Base-by-base conservation (phyloP, 2,888 invertebrate genomes). In the Eupithecia dodoneata region DNA sequence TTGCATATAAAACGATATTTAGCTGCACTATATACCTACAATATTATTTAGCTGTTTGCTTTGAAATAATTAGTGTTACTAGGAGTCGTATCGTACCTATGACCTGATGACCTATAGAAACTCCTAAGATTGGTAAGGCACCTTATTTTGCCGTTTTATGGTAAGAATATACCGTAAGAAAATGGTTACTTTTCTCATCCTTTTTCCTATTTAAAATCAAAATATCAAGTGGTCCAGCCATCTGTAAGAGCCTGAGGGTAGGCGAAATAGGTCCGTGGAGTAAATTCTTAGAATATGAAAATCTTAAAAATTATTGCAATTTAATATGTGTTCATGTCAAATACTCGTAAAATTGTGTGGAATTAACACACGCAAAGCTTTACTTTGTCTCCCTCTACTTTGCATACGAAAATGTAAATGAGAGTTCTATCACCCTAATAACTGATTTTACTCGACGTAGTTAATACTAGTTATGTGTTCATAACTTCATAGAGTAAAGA, bases 281-380 rank as follows among this genome's bases (percentile, higher is more conserved):
- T 55, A n/a, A 55, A 55, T 6, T 63, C 63, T 63, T 30, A 30
- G 66, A 45, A 42, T 66, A 13, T 15, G 3, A 66, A 7, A 42
- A 13, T 42, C 13, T 42, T 30, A 5, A 42, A 41, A 66, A 66
- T 42, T 66, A 66, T 66, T 42, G 42, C 15, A 42, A 7, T 15
- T 42, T 42, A 6, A 63, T 63, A 44, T 44, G 44, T 87, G 87
- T 86, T 83, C 88, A 86, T 88, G 88, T 80, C 82, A 83, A 83
- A 83, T 80, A 81, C 81, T 84, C 85, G 85, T 88, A 85, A 84
- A 72, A 79, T 82, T 66, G 52, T 81, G 80, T 83, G 74, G 85
- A 87, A 85, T 86, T 83, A 85, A 85, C 84, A 87, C 90, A 90
- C 90, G 89, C 89, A 85, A 89, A 79, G 83, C 79, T 18, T 59